Percentiles rank a stretch among this genome's conserved stretches.
Conservation (phyloP, 2,888 invertebrate species). For the Torymus auratus region DNA sequence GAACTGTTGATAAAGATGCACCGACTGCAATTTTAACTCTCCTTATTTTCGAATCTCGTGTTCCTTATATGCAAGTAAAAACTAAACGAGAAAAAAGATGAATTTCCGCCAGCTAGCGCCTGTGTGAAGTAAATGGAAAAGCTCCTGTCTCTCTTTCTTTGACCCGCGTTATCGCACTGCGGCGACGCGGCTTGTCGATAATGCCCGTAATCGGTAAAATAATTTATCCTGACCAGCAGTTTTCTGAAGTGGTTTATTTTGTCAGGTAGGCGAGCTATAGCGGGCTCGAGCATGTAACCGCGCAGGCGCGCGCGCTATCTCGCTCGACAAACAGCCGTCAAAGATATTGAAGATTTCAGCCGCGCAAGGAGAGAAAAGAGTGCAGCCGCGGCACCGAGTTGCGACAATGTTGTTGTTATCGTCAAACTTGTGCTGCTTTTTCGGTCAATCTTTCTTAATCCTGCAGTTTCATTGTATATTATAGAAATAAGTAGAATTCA, state of each 20-base stretch:
- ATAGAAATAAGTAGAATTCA: no score
- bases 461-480: background rate
- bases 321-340: constrained; percentile 69
- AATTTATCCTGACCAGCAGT: constrained; percentile 68
- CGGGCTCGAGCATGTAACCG: constrained; percentile 42
- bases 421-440: no score
- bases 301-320: constrained; percentile 61
- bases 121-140: no score
- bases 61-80: no score
- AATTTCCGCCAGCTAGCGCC: background rate
- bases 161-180: constrained; percentile 50
- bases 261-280: constrained; percentile 63
- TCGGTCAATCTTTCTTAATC: background rate
- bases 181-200: constrained; percentile 63
- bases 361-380: background rate
- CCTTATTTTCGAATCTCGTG: no score
- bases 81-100: no score
- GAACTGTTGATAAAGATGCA: no score
- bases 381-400: no score
- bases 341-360: constrained; percentile 69
- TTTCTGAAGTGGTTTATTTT: constrained; percentile 75
- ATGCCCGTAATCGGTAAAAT: constrained; percentile 67
- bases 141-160: constrained; percentile 44
- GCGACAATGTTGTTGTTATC: no score
- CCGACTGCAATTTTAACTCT: no score